Evolutionary conservation across 1,140 invertebrate genomes (phyloP), one percentile per base, ranked within the genome.

Genomic region (Ostrea edulis): DNA sequence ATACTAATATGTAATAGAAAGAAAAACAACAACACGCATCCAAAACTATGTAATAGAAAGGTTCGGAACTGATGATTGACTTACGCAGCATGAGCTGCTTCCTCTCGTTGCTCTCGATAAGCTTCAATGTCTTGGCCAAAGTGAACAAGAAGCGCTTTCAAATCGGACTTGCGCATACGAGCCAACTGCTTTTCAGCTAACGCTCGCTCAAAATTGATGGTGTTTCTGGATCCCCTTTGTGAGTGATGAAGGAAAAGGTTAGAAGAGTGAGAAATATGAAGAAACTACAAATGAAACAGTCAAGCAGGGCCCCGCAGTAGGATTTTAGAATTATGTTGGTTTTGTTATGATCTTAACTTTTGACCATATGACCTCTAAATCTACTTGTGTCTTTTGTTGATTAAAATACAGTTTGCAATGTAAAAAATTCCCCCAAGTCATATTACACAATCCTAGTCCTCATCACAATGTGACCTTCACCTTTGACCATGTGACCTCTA

Each of bases 111-210:
- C 53, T 90, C 77, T 53, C 87, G 81, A 22, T 90, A 52, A 0
- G 90, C 85, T 22, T 91, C 89, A 55, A 92, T 29, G 29, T 92
- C 92, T 77, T 90, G 84, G 29, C 90, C 90, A 91, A 92, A 93
- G 81, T 93, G 93, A 52, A 93, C 92, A 84, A 92, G 82, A 83
- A 91, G 93, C 35, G 92, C 91, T 89, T 90, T 88, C 51, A 92
- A 68, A 86, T 93, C 92, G 71, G 89, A 84, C 81, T 92, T 91
- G 86, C 91, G 88, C 87, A 93, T 89, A 84, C 84, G 85, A n/a
- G 92, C 93, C 25, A 93, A 71, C 83, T 93, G 88, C 82, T 86
- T 91, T 85, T 92, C 90, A 55, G 89, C 88, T 54, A 93, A 84
- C 54, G 92, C 91, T 54, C 92, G 88, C 71, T 92, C 92, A 91